A percentile compares a stretch with the other conserved stretches of the same genome.
Conservation (phyloP, 2,888 invertebrate genomes). For the Molanna angustata region DNA sequence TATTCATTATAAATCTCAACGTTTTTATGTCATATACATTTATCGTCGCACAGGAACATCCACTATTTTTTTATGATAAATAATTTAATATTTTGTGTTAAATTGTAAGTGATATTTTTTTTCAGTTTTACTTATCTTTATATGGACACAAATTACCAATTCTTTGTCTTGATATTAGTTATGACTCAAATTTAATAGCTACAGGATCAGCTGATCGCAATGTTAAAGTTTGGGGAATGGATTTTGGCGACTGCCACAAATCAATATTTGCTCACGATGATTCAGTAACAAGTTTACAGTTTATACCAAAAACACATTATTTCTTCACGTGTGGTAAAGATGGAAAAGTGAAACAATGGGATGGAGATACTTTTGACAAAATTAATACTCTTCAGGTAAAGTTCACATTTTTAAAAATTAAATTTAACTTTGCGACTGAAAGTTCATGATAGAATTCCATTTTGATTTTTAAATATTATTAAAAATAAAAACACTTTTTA, state of each 20-base stretch:
- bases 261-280: conserved; percentile 97
- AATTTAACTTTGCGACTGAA: not conserved
- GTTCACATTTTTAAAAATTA: too few species aligned
- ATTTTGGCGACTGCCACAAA: conserved; percentile 97
- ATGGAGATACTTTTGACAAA: conserved; percentile 87
- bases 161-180: conserved; percentile 88
- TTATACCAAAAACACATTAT: conserved; percentile 88
- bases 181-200: conserved; percentile 80
- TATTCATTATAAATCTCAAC: too few species aligned
- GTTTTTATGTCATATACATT: too few species aligned
- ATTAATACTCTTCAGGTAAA: conserved; percentile 80
- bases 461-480: not conserved
- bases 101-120: conserved; percentile 29
- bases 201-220: conserved; percentile 96
- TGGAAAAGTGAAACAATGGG: conserved; percentile 95
- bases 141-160: conserved; percentile 97
- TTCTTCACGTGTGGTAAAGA: conserved; percentile 94
- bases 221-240: conserved; percentile 97
- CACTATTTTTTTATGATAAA: too few species aligned
- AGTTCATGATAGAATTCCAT: not conserved
- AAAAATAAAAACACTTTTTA: too few species aligned
- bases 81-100: conserved; percentile 1
- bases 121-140: conserved; percentile 85
- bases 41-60: too few species aligned
- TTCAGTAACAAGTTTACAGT: conserved; percentile 84